Evolutionary conservation across 35 echinoderm and acorn worm genomes (phyloP), one percentile per base, ranked within the genome.

Genomic region (Amphiura filiformis): DNA sequence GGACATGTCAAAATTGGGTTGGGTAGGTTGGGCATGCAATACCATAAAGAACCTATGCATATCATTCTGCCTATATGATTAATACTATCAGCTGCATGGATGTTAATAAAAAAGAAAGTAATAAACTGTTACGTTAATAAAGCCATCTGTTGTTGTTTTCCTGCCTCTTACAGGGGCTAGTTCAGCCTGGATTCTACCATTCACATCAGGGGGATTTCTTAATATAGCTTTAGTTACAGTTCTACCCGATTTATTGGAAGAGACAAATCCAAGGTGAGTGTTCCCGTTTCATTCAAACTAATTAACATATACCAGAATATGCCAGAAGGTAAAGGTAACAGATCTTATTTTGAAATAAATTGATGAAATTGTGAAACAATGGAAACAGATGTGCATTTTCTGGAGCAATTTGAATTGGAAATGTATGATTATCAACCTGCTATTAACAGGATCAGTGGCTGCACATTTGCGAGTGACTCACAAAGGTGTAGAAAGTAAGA

Each of bases 121-220:
- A 31, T 35, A 9, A 28, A 76, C 56, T 14, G 13, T 61, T n/a
- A 61, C 56, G 13, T 61, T n/a, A n/a, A n/a, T n/a, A n/a, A n/a
- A n/a, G n/a, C 41, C 41, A 47, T 9, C 41, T 47, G 41, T 47
- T 47, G 41, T 47, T 47, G 4, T 9, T 47, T 47, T 47, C 41
- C n/a, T n/a, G n/a, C 39, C 20, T 34, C 39, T 79, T 78, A 56
- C 78, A 99, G 96, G 96, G 34, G 85, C 84, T 82, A 92, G 85
- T 70, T 75, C 93, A 39, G 96, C 93, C 5, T 99, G 96, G 96
- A 92, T 99, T 90, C 96, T 99, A 88, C 96, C 96, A 94, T 99
- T 99, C 56, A 99, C 96, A 79, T 91, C 96, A n/a, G 96, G 96
- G 84, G 96, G 93, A 20, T 99, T 99, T 90, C 84, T 99, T 31